Evolutionary conservation across 2,888 invertebrate genomes (phyloP).

Genomic region (Gastracanthus pulcherrimus): DNA sequence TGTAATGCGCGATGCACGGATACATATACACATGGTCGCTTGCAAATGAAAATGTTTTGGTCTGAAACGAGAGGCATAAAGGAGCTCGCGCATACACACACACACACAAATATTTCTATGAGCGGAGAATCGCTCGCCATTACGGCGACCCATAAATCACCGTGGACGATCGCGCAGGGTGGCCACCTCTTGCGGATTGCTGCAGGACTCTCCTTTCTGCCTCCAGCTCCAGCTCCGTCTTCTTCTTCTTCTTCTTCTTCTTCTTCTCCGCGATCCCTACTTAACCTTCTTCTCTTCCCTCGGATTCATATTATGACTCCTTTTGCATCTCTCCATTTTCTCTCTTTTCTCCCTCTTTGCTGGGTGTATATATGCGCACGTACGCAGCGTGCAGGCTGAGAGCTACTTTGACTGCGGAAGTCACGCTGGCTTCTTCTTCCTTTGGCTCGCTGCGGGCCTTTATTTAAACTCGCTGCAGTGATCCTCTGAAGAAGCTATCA

Average conservation of each 20-base stretch:
- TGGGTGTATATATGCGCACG: neutral
- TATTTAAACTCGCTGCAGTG: neutral
- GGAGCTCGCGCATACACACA: too few relatives aligned
- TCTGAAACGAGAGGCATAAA: too few relatives aligned
- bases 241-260: conserved; percentile 6
- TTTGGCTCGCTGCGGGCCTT: neutral
- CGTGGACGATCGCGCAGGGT: conserved; percentile 66
- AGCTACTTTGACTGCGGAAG: conserved; percentile 27
- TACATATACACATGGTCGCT: neutral
- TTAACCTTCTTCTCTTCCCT: conserved; percentile 25
- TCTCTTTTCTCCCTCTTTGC: neutral
- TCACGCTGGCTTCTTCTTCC: conserved; percentile 38
- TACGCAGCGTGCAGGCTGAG: too few relatives aligned
- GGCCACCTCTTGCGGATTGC: conserved; percentile 64
- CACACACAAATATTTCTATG: conserved; percentile 69
- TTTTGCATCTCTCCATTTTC: neutral
- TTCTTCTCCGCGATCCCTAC: neutral
- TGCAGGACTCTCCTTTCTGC: conserved; percentile 49
- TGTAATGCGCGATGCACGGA: neutral
- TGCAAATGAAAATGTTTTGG: conserved; percentile 46
- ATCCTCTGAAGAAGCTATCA: conserved; percentile 34
- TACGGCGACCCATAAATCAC: conserved; percentile 71
- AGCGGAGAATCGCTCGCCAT: conserved; percentile 67
- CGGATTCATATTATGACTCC: neutral
- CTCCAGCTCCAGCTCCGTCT: conserved; percentile 22